Conservation (phyloP, 2,113 vertebrate genomes). For the Megaceryle maxima region DNA sequence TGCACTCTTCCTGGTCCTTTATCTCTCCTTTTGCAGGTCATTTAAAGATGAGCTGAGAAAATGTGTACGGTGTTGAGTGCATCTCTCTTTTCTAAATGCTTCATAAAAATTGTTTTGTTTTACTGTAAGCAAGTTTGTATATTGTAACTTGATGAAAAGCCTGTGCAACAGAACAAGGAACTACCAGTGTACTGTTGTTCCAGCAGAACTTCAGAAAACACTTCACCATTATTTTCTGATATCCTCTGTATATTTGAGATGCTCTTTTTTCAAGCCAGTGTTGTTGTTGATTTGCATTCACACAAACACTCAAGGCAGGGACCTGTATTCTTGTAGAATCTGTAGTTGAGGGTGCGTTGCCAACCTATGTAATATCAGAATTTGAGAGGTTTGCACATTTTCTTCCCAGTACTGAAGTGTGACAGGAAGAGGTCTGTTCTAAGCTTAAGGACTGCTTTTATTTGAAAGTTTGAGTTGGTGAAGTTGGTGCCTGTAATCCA, state of each 20-base stretch:
- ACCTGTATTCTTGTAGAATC: neutral
- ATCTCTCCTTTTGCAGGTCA: neutral
- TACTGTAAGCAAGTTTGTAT: neutral
- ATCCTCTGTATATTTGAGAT: neutral
- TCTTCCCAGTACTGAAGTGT: neutral
- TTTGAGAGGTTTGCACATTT: neutral
- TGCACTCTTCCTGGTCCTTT: neutral
- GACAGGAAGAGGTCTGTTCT: neutral
- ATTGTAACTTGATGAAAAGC: neutral
- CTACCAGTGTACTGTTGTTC: neutral
- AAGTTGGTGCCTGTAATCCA: neutral
- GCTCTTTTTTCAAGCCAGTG: neutral
- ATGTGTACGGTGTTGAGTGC: neutral
- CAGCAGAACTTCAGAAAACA: neutral
- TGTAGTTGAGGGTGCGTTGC: neutral
- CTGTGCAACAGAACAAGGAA: neutral
- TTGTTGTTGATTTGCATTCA: neutral
- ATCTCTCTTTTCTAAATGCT: neutral
- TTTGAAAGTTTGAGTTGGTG: neutral
- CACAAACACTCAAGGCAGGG: neutral
- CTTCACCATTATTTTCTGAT: neutral
- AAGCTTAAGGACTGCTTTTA: neutral
- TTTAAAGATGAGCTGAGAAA: neutral
- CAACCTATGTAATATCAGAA: neutral
- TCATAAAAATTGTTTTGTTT: neutral